Percentiles rank a stretch among this genome's conserved stretches.
Conservation (phyloP, 2,888 invertebrate species). For the Phlogophora meticulosa region DNA sequence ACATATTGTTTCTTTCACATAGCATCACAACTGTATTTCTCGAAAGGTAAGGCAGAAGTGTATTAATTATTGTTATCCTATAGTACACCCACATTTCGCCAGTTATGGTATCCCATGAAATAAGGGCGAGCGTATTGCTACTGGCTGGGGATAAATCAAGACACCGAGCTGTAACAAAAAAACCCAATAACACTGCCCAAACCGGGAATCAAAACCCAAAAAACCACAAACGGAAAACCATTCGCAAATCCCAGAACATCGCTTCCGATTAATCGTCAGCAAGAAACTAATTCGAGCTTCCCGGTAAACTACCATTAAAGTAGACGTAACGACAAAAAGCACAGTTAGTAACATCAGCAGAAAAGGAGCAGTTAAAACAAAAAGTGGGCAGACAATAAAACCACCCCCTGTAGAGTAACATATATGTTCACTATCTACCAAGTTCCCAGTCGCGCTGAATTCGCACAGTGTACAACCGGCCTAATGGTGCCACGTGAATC, state of each 20-base stretch:
- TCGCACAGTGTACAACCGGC: constrained; percentile 71
- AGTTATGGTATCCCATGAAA: background rate
- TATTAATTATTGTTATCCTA: too few species aligned
- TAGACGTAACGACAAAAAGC: constrained; percentile 45
- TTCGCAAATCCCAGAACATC: constrained; percentile 5
- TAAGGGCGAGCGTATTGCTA: background rate
- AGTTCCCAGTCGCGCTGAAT: constrained; percentile 69
- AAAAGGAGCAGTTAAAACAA: constrained; percentile 60
- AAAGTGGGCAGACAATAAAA: constrained; percentile 61
- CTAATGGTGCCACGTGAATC: constrained; percentile 86
- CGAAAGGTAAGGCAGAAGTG: too few species aligned
- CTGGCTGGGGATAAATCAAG: too few species aligned
- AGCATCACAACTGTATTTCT: too few species aligned
- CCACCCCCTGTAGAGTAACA: constrained; percentile 57
- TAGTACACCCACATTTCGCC: too few species aligned
- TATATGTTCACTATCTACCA: constrained; percentile 66
- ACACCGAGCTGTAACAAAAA: too few species aligned
- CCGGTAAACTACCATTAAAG: constrained; percentile 35
- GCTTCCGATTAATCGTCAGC: constrained; percentile 15
- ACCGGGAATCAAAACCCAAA: too few species aligned
- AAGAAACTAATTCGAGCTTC: constrained; percentile 49
- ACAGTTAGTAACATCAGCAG: constrained; percentile 53
- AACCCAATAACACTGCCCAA: too few species aligned
- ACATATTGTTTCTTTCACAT: too few species aligned
- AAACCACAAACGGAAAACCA: background rate